phyloP scores from a whole-genome alignment of 2,888 invertebrate species.

The Entomobrya proxima region DNA sequence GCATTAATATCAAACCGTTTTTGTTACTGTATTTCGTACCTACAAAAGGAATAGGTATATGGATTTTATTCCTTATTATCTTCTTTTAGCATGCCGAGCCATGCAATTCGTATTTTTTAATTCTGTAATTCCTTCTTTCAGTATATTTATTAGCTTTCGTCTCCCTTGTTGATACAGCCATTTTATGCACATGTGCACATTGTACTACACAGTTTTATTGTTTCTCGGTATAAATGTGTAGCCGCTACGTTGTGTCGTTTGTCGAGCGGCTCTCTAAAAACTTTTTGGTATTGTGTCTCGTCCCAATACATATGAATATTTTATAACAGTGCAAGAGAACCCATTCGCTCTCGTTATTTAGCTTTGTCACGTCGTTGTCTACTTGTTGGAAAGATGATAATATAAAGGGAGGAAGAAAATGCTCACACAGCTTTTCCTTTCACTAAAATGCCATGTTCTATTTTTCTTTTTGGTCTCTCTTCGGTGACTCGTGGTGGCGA shows the following conservation, averaged over 20 bases:
- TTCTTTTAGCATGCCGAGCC: background rate
- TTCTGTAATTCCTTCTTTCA: constrained; percentile 57
- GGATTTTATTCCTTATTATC: background rate
- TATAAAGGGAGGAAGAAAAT: constrained; percentile 12
- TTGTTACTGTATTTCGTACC: background rate
- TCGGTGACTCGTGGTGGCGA: constrained; percentile 62
- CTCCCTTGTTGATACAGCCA: constrained; percentile 19
- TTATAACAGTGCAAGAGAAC: constrained; percentile 1
- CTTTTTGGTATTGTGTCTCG: background rate
- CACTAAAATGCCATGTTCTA: constrained; percentile 48
- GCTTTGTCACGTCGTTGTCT: constrained; percentile 43
- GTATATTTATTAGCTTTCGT: constrained; percentile 50
- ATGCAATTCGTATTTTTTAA: constrained; percentile 31
- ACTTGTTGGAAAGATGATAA: constrained; percentile 34
- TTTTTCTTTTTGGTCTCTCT: constrained; percentile 60
- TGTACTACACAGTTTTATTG: constrained; percentile 58
- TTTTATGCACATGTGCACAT: constrained; percentile 52
- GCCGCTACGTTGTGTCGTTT: background rate
- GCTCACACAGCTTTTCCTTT: constrained; percentile 4
- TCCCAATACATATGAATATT: constrained; percentile 26
- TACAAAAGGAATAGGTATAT: background rate
- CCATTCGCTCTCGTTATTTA: constrained; percentile 9
- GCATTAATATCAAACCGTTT: background rate
- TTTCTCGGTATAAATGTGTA: constrained; percentile 10
- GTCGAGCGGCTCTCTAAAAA: background rate